Evolutionary conservation across 2,113 vertebrate species (phyloP), one percentile per base, ranked within the genome.

Genomic region (Pteropus alecto): DNA sequence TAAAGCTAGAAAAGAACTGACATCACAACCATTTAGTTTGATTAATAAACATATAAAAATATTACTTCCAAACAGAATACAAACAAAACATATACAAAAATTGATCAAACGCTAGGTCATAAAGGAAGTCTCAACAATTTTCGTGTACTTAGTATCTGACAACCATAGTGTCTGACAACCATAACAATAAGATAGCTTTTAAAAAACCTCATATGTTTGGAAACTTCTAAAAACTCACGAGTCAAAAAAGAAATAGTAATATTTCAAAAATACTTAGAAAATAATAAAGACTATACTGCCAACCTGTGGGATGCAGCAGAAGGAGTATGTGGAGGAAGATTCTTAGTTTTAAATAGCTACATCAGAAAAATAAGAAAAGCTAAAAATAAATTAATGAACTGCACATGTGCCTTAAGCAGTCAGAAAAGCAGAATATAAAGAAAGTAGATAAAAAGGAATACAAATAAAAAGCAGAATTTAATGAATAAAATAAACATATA

Each of bases 371-470:
- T 19, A 61, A 84, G 30, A 90, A 61, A 35, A 79, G 13, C 18
- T 76, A 87, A 92, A 71, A 74, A 85, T 88, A 67, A 90, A 79
- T 74, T 60, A 93, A 87, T 94, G 6, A 94, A 92, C 11, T 18
- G 15, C 28, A 8, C 67, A 87, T 24, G 30, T 65, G 26, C 48
- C 81, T 63, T 67, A 90, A 94, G 38, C 54, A 82, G 35, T 76
- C 35, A 60, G 13, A 91, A 81, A 87, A 61, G 38, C 2, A 48
- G 7, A 73, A 71, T 51, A 54, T 77, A 41, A 87, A 91, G 61
- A 73, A 46, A 74, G 21, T 33, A 73, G 12, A 48, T 87, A 92
- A 71, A 30, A 68, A 16, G 35, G 73, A 78, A 90, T 35, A 78
- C 18, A 85, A 93, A 86, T 43, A 87, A 88, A 88, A 78, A 74